Conservation (phyloP, 30 jellyfish, hydroid and myxozoan genomes). For the Chrysaora quinquecirrha region DNA sequence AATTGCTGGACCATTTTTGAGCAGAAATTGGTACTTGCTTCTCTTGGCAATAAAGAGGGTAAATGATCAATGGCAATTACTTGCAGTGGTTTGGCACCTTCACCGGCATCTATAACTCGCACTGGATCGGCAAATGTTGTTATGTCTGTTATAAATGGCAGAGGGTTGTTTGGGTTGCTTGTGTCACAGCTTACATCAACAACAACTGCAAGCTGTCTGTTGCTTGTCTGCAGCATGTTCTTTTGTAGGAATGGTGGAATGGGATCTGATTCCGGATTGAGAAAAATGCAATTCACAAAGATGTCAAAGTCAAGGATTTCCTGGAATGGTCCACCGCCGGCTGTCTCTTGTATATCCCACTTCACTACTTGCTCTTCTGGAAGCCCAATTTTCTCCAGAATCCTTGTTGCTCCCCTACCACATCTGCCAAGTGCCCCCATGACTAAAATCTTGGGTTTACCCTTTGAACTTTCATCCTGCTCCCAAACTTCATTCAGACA, state of each 20-base stretch:
- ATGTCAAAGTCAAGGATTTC: conserved; percentile 63
- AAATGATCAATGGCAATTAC: conserved; percentile 71
- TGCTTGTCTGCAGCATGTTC: conserved; percentile 18
- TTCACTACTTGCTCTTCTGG: conserved; percentile 32
- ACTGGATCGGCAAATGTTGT: conserved; percentile 65
- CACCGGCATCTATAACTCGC: conserved; percentile 21
- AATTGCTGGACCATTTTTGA: conserved; percentile 51
- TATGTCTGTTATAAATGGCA: conserved; percentile 54
- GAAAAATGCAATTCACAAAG: conserved; percentile 58
- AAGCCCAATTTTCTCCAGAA: conserved; percentile 57
- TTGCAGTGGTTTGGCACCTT: conserved; percentile 38
- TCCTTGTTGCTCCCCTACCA: conserved; percentile 72
- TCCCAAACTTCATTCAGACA: conserved; percentile 33
- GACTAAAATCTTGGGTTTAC: conserved; percentile 57
- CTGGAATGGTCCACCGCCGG: conserved; percentile 66
- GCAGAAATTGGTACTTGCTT: conserved; percentile 49
- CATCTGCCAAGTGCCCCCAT: conserved; percentile 84
- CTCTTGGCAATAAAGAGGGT: conserved; percentile 77
- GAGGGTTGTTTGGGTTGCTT: conserved; percentile 72
- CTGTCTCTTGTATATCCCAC: conserved; percentile 74
- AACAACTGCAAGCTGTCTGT: conserved; percentile 61
- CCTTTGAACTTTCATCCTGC: not conserved
- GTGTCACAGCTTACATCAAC: conserved; percentile 84
- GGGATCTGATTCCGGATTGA: conserved; percentile 28
- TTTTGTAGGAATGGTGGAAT: conserved; percentile 47